Base-by-base conservation (phyloP, 2,113 vertebrate species). In the Spea bombifrons region DNA sequence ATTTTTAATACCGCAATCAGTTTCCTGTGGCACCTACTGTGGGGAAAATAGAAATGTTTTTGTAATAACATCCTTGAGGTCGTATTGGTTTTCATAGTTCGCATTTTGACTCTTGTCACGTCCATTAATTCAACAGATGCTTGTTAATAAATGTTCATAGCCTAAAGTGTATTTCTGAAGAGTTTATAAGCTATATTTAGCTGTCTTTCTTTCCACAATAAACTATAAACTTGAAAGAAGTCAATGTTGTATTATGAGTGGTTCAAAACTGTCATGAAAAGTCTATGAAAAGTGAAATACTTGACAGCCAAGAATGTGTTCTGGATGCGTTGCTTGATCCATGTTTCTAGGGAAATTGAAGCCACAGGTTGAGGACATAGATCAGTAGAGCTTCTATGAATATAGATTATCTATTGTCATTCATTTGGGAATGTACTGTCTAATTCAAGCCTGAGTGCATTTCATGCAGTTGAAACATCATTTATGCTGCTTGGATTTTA, bases 331-430 rank as follows among this genome's bases (percentile, higher is more conserved):
- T 74, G 71, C 78, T 80, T 80, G 71, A 80, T 80, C 78, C 78
- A 74, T 80, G 78, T 80, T 80, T 80, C 78, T 68, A 80, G 78
- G 71, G 71, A 80, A 80, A 80, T 80, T 74, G 78, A 80, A 74
- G 78, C 78, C 71, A 80, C 71, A 49, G 71, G 78, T 80, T 80
- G 52, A 80, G 78, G 78, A 80, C 78, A 80, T 80, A 80, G 78
- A 80, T 80, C 78, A 79, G 70, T 79, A 79, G 77, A 79, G 77
- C 70, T 79, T 45, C 78, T 46, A 73, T 80, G 78, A 80, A 80
- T 80, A 80, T 80, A 80, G 64, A 80, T 80, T 80, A 80, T 80
- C 77, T 80, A 74, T 74, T 80, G 78, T 80, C 78, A 80, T 68
- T 80, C 71, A 74, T 68, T 80, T 80, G 78, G 78, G 71, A 74